Base-by-base conservation (phyloP, 1,140 invertebrate genomes). In the Diploscapter pachys region DNA sequence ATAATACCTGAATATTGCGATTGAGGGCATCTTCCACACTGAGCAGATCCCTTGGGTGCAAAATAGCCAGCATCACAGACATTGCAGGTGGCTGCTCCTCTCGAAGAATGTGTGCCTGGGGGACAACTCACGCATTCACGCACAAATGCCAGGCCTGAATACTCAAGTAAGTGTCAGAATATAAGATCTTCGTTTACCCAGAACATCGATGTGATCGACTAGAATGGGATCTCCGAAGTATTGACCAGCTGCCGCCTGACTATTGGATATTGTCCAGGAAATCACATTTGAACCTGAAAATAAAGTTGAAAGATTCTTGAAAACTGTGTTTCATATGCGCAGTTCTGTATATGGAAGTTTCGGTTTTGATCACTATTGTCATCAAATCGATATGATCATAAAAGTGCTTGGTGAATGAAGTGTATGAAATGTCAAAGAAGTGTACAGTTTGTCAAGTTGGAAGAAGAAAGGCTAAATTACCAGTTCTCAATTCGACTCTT, bases 121-220 rank as follows among this genome's bases (percentile, higher is more conserved):
- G 85, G 85, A 82, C 90, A 91, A 55, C 87, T 86, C 9, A 86
- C 86, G 81, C 90, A 91, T 72, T 88, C 86, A 0, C 89, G 89
- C 11, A 89, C 88, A 78, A 88, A 90, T 5, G 89, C 89, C 49
- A 90, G 87, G 63, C 90, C 90, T 90, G 77, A 71, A 81, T 55
- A 76, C 54, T 50, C 9, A 9, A 8, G 63, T 9, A 1, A 1
- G 13, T 50, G 1, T 48, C 5, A 76, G 51, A 78, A 11, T 63
- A 50, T 4, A 49, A 8, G 49, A 31, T 31, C 55, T 1, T 31
- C 31, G 1, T 31, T 31, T 62, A 78, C 81, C 82, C 63, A 81
- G 57, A 52, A 84, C 73, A 72, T 84, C 83, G 67, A 84, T 81
- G 50, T 76, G 76, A 63, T 78, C 67, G 53, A 84, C 66, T 52